These are phyloP conservation scores for Sphinx pinastri DNA, from an alignment of 2,888 invertebrate species.

Conservation along the genomic window DNA sequence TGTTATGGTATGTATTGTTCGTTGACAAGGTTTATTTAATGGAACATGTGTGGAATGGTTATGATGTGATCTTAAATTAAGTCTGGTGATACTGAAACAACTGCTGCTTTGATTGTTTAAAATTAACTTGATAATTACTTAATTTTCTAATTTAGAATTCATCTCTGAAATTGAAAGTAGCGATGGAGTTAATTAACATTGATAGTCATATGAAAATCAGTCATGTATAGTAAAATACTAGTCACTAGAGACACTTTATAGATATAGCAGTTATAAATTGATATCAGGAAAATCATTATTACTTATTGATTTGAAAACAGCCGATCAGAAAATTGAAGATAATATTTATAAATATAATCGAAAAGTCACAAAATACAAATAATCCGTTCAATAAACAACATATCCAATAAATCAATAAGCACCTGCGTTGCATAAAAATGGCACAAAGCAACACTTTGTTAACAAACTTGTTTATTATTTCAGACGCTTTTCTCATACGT, in stretches of 20 bases:
- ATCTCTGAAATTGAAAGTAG: too few relatives aligned
- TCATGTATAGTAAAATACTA: too few relatives aligned
- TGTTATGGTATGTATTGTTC: conserved; percentile 11
- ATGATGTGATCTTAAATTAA: background rate
- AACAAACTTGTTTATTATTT: conserved; percentile 43
- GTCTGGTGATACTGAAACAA: background rate
- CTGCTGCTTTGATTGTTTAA: background rate
- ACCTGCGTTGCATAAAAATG: conserved; percentile 40
- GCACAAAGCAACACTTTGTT: conserved; percentile 31
- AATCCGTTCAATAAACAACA: background rate
- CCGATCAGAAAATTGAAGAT: too few relatives aligned
- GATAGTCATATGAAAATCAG: too few relatives aligned
- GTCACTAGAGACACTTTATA: too few relatives aligned
- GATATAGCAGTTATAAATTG: too few relatives aligned
- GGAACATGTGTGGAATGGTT: background rate
- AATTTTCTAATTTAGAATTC: too few relatives aligned
- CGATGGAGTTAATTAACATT: too few relatives aligned
- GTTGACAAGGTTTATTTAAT: conserved; percentile 15
- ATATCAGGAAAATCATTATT: too few relatives aligned
- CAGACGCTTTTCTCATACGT: conserved; percentile 39
- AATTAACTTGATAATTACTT: too few relatives aligned
- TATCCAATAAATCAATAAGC: conserved; percentile 35
- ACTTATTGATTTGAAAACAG: too few relatives aligned
- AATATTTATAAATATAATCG: too few relatives aligned
- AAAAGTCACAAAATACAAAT: background rate